Percentiles rank a stretch among this genome's conserved stretches.
Evolutionary conservation across 2,797 vertebrate species (phyloP).

Genomic region (Malurus splendens): DNA sequence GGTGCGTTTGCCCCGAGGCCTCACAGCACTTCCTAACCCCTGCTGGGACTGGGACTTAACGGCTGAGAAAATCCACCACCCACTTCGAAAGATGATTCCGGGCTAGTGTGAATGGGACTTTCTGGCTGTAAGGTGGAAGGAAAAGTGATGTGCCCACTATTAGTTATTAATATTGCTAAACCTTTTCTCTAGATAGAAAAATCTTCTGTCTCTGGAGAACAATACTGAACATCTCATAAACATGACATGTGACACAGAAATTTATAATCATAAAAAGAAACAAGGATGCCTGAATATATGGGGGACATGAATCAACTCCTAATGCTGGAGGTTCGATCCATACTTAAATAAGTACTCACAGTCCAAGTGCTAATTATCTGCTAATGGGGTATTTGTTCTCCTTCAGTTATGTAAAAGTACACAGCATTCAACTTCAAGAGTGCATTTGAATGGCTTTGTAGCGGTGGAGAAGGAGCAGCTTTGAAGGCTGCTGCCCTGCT

Average conservation of each 20-base stretch:
- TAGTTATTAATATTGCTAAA: neutral
- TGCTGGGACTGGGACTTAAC: neutral
- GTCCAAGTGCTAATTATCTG: conserved; percentile 42
- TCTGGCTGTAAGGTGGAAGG: neutral
- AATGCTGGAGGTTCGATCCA: neutral
- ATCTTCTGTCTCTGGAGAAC: neutral
- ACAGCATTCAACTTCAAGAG: conserved; percentile 11
- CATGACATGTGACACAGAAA: neutral
- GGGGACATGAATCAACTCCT: neutral
- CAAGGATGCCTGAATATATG: neutral
- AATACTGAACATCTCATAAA: neutral
- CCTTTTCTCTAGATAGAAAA: neutral
- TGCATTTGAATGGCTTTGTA: neutral
- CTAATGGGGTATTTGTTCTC: conserved; percentile 40
- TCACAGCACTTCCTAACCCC: neutral
- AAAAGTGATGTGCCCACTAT: neutral
- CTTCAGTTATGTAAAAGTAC: conserved; percentile 44
- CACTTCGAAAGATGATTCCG: neutral
- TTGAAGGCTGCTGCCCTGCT: neutral
- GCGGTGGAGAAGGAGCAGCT: neutral
- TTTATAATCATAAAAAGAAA: neutral
- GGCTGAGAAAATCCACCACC: neutral
- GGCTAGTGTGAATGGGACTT: neutral
- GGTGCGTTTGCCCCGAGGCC: neutral
- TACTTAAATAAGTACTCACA: conserved; percentile 30